These are phyloP conservation scores for Ictalurus furcatus DNA, from an alignment of 2,113 vertebrate genomes.

Conservation along the genomic window DNA sequence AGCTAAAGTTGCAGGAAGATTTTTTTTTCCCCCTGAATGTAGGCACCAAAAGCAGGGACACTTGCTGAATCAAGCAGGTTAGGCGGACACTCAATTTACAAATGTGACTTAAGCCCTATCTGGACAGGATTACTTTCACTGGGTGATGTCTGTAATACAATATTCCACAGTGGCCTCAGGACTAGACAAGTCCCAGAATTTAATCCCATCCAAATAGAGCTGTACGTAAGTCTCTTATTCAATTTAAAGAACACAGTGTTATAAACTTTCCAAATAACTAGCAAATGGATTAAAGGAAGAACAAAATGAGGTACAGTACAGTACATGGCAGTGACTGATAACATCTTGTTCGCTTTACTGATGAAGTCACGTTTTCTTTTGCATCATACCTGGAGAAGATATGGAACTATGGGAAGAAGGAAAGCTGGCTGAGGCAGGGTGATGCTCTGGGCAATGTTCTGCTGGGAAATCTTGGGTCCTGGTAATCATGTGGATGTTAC, in stretches of 20 bases:
- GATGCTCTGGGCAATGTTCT: too few species aligned
- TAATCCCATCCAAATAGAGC: not conserved
- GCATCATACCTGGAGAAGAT: too few species aligned
- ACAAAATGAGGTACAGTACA: not conserved
- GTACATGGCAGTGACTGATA: not conserved
- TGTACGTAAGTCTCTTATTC: not conserved
- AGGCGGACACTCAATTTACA: not conserved
- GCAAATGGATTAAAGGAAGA: not conserved
- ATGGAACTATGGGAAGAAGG: too few species aligned
- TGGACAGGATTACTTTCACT: slow-evolving; percentile 2
- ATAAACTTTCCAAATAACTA: not conserved
- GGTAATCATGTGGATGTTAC: too few species aligned
- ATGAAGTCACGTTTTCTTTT: too few species aligned
- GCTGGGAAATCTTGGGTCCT: too few species aligned
- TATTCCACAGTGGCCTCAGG: not conserved
- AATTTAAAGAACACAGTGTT: not conserved
- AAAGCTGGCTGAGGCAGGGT: too few species aligned
- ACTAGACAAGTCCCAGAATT: not conserved
- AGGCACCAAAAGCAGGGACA: not conserved
- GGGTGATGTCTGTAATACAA: not conserved
- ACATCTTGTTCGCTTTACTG: not conserved
- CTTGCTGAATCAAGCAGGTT: not conserved
- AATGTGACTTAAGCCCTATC: not conserved
- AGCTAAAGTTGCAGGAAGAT: not conserved
- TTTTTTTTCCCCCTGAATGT: not conserved